A percentile compares a stretch with the other conserved stretches of the same genome.
These are phyloP conservation scores for Pteropus rufus DNA, from an alignment of 2,797 vertebrate species.

Conservation along the genomic window DNA sequence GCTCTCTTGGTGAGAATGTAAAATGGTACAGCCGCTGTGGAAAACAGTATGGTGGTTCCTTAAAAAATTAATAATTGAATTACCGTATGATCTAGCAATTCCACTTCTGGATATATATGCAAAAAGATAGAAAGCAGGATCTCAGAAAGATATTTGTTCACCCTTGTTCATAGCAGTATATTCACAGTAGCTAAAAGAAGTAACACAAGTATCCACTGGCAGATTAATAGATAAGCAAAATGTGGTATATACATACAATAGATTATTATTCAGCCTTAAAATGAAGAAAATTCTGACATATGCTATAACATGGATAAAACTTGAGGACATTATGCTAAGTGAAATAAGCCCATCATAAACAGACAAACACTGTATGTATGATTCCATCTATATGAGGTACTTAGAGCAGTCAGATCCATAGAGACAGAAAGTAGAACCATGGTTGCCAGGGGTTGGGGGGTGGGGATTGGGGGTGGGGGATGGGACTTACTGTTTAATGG, in stretches of 20 bases:
- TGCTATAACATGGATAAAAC: not conserved
- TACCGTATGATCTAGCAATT: not conserved
- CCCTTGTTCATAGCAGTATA: not conserved
- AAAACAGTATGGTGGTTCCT: not conserved
- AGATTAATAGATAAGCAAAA: not conserved
- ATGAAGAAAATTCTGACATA: not conserved
- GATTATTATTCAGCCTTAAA: not conserved
- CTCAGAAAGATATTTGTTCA: not conserved
- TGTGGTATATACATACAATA: not conserved
- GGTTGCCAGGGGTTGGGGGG: not conserved
- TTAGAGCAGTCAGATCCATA: not conserved
- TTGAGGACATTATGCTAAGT: not conserved
- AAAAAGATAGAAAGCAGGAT: not conserved
- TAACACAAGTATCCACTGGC: not conserved
- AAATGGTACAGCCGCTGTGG: too few relatives aligned
- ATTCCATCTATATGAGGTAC: not conserved
- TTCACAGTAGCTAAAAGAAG: not conserved
- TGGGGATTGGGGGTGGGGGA: accelerated
- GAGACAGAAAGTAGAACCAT: not conserved
- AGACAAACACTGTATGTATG: not conserved
- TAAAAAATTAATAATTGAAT: not conserved
- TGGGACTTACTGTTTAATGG: not conserved
- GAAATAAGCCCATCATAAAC: not conserved
- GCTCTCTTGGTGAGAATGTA: not conserved
- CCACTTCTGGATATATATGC: not conserved